A percentile compares a stretch with the other conserved stretches of the same genome.
Conservation (phyloP, 2,888 invertebrate species). For the Acrocera orbiculus region DNA sequence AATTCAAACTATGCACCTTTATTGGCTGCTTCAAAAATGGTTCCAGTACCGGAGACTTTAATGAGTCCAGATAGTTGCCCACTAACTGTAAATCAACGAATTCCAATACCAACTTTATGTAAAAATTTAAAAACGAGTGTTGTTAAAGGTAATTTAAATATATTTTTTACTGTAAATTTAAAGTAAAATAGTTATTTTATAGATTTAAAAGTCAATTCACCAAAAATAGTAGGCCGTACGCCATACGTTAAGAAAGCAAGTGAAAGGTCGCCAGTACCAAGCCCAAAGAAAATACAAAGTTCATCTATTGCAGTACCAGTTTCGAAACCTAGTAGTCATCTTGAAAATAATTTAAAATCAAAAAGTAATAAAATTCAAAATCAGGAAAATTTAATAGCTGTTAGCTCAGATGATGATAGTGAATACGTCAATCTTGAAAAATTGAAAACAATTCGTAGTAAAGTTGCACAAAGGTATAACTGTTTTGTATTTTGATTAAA, state of each 20-base stretch:
- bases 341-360: too few species aligned
- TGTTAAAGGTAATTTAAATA: too few species aligned
- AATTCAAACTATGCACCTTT: constrained; percentile 33
- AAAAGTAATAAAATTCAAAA: not conserved
- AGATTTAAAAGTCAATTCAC: constrained; percentile 28
- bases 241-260: constrained; percentile 21
- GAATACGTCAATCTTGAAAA: constrained; percentile 47
- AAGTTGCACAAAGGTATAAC: constrained; percentile 35
- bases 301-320: too few species aligned
- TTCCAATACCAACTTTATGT: constrained; percentile 20
- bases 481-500: not conserved
- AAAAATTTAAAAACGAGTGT: too few species aligned
- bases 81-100: constrained; percentile 23
- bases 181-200: too few species aligned
- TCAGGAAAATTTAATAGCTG: not conserved
- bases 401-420: constrained; percentile 44
- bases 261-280: constrained; percentile 23
- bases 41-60: constrained; percentile 71
- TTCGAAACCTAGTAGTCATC: too few species aligned
- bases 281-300: constrained; percentile 26
- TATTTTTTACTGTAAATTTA: too few species aligned
- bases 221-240: constrained; percentile 24
- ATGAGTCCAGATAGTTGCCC: constrained; percentile 58
- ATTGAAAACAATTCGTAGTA: constrained; percentile 44
- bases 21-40: constrained; percentile 69